Base-by-base conservation (phyloP, 2,797 vertebrate species). In the Craterocephalus amniculus region DNA sequence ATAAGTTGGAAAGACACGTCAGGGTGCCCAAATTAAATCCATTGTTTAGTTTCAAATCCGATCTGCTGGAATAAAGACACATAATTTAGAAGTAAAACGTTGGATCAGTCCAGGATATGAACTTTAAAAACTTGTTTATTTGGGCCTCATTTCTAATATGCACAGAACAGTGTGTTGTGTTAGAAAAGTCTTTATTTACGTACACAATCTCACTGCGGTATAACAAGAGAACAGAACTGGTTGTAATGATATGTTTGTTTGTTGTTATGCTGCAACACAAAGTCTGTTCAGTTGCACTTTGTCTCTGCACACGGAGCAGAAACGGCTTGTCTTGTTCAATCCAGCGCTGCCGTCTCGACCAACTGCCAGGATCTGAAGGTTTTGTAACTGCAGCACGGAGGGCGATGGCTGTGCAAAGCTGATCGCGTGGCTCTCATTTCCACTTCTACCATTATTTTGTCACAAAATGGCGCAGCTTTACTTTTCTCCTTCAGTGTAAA, bases 301-400 rank as follows among this genome's bases (percentile, higher is more conserved):
- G 49, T 52, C 13, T 54, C 38, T 1, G 54, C 60, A 57, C 5
- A 18, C 18, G 2, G 0, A 38, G 29, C 59, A 58, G 76, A 84
- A 84, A 83, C 76, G 83, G 74, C 67, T 78, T 45, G 84, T 89
- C 67, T 77, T 61, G n/a, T 73, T 74, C 35, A 66, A 62, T 69
- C 10, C 62, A 56, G 72, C 18, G 10, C 12, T 36, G 6, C 11
- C 9, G 31, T 58, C 31, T 11, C 1, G 48, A 51, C 43, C 64
- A n/a, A 64, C 31, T 3, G 22, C 63, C 18, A 10, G 27, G 54
- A 64, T 48, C 81, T 75, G 63, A 66, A 80, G 81, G 70, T 79
- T 82, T 86, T 34, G 20, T 83, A 79, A 81, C 32, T 10, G 43
- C 58, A 29, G 70, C 18, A 11, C 24, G 6, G 52, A 76, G 45